Conservation (phyloP, 2,797 vertebrate species). For the Falco columbarius region DNA sequence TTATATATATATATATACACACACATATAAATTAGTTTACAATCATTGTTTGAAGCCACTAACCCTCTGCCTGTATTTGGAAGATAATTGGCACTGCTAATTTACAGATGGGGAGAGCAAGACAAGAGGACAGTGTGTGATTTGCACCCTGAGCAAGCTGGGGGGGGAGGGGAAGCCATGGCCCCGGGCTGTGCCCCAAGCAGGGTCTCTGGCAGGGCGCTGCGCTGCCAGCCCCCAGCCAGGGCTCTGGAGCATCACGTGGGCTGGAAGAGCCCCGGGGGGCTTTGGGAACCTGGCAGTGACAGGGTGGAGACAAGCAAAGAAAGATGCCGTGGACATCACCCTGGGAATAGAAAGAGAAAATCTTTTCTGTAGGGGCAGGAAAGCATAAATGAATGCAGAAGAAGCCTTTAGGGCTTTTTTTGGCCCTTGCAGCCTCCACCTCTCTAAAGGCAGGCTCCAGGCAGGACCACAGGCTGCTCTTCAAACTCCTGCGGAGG, state of each 20-base stretch:
- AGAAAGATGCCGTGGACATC: neutral
- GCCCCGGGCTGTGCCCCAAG: neutral
- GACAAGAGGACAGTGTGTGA: neutral
- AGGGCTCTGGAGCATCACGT: fast-evolving
- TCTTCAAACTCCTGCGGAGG: neutral
- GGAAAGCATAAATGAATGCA: neutral
- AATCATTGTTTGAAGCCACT: neutral
- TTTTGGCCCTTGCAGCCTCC: neutral
- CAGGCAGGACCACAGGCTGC: neutral
- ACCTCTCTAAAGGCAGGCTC: neutral
- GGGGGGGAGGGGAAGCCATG: neutral
- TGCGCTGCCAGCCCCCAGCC: neutral
- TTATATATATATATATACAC: neutral
- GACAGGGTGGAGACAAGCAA: neutral
- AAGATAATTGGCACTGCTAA: neutral
- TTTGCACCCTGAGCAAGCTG: neutral
- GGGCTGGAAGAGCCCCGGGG: neutral
- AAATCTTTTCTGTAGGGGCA: neutral
- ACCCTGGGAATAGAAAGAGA: neutral
- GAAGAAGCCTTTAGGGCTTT: neutral
- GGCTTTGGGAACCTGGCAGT: neutral
- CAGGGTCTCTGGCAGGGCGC: neutral
- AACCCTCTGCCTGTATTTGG: neutral
- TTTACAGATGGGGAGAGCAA: neutral
- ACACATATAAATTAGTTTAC: neutral